Conservation (phyloP, 2,797 vertebrate genomes). For the Limosa lapponica region DNA sequence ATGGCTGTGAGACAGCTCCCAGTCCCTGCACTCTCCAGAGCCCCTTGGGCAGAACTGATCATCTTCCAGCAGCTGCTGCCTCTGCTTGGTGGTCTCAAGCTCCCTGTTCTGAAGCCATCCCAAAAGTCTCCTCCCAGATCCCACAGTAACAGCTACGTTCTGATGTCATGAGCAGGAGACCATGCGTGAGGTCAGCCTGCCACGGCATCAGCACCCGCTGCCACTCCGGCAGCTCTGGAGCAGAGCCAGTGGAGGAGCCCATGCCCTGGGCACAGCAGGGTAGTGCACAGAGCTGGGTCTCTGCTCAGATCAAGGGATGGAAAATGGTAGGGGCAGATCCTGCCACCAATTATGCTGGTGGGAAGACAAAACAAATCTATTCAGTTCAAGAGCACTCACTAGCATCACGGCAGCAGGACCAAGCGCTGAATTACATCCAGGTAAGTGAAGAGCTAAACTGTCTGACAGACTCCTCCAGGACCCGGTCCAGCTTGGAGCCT, state of each 20-base stretch:
- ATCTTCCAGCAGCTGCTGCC: neutral
- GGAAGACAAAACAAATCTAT: neutral
- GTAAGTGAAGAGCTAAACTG: neutral
- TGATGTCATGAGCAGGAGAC: neutral
- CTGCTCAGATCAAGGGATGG: neutral
- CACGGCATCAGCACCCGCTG: neutral
- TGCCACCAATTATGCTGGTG: neutral
- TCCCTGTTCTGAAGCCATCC: neutral
- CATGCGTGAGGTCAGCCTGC: accelerated
- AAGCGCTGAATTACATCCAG: neutral
- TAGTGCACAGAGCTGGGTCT: neutral
- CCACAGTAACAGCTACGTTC: neutral
- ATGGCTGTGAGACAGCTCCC: neutral
- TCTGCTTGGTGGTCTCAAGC: neutral
- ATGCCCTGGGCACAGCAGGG: neutral
- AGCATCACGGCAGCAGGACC: neutral
- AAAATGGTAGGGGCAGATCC: neutral
- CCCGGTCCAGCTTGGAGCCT: neutral
- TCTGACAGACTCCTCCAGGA: neutral
- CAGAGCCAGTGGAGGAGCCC: accelerated
- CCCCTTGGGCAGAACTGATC: neutral
- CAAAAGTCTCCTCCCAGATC: neutral
- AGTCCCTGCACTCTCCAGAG: neutral
- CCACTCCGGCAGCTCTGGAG: neutral
- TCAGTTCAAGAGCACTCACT: neutral